Conservation (phyloP, 2,797 vertebrate species). For the Furcifer pardalis region DNA sequence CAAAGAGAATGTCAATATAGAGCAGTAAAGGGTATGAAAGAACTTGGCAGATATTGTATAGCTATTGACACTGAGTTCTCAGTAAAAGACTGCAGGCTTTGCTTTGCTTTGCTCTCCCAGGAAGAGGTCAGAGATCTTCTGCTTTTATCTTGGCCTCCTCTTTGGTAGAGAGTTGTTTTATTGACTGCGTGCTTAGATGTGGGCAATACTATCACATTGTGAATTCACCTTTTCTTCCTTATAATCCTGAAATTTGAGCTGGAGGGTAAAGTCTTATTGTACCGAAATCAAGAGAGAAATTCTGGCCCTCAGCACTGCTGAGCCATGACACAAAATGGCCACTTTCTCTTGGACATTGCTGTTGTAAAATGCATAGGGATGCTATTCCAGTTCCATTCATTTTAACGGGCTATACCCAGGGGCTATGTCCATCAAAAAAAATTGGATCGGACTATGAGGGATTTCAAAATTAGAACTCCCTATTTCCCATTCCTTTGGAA, state of each 20-base stretch:
- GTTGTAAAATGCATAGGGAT: background rate
- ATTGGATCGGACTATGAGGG: background rate
- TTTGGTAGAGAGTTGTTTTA: background rate
- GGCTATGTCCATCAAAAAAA: background rate
- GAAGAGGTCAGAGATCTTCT: background rate
- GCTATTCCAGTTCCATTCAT: background rate
- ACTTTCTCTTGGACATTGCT: background rate
- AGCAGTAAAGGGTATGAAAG: slow-evolving; percentile 51
- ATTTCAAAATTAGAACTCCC: background rate
- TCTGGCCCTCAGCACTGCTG: background rate
- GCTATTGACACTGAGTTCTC: slow-evolving; percentile 37
- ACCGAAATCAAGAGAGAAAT: background rate
- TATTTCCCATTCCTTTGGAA: background rate
- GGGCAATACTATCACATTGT: background rate
- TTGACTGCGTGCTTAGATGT: background rate
- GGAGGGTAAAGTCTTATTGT: background rate
- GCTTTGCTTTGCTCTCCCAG: background rate
- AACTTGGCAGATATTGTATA: slow-evolving; percentile 33
- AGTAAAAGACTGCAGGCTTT: slow-evolving; percentile 24
- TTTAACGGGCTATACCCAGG: background rate
- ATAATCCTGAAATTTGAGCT: background rate
- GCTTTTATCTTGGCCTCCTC: too few species aligned
- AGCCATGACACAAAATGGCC: background rate
- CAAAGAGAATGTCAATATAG: slow-evolving; percentile 50
- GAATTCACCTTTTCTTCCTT: background rate